phyloP scores from a whole-genome alignment of 2,113 vertebrate genomes.

The Catharus bicknelli region DNA sequence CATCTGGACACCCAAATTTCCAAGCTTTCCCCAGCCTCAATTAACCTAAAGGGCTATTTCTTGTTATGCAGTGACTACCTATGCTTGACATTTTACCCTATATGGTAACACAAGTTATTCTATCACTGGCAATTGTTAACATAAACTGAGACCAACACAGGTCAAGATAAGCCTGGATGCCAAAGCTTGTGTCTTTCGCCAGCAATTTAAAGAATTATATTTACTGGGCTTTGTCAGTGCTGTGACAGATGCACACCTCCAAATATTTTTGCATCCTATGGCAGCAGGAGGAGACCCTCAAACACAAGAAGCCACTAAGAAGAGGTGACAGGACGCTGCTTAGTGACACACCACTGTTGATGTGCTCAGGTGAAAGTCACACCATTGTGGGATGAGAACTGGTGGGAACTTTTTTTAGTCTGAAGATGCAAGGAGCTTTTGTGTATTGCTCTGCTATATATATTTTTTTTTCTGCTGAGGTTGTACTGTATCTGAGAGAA shows the following conservation, averaged over 20 bases:
- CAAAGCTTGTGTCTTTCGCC: background rate
- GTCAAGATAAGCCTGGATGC: background rate
- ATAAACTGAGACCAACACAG: background rate
- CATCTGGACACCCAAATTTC: no score
- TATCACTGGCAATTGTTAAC: background rate
- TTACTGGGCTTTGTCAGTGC: background rate
- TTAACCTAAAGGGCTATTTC: background rate
- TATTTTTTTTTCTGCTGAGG: background rate
- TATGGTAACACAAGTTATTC: background rate
- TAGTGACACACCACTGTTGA: background rate
- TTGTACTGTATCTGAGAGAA: background rate
- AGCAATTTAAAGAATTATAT: background rate
- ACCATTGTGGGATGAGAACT: background rate
- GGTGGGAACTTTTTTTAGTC: background rate
- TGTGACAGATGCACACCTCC: background rate
- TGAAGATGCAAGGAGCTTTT: background rate
- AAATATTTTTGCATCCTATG: background rate
- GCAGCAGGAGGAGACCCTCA: background rate
- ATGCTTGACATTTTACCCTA: background rate
- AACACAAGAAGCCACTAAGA: background rate
- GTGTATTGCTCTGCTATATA: background rate
- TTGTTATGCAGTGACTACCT: background rate
- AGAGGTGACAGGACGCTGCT: background rate
- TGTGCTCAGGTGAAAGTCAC: background rate
- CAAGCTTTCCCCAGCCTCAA: background rate